phyloP scores from a whole-genome alignment of 1,140 invertebrate genomes.

The Bombus sibiricus region DNA sequence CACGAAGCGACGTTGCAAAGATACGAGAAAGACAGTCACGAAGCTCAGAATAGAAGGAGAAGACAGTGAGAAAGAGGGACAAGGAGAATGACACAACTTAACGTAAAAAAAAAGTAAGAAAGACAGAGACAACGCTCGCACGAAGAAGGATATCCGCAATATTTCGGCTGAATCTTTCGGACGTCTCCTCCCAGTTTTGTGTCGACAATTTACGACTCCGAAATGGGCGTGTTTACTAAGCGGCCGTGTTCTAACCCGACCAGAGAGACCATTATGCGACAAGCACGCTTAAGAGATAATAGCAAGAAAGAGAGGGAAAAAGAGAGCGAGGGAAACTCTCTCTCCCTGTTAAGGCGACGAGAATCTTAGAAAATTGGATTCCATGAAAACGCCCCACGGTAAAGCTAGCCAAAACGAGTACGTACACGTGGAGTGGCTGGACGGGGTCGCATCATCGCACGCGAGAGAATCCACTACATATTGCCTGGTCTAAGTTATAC shows the following conservation, averaged over 20 bases:
- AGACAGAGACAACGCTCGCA: background rate
- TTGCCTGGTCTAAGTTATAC: constrained; percentile 13
- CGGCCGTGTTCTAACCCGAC: constrained; percentile 48
- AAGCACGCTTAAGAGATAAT: constrained; percentile 65
- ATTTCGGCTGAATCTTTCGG: constrained; percentile 30
- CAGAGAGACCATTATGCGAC: constrained; percentile 53
- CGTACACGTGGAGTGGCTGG: background rate
- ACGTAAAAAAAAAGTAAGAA: background rate
- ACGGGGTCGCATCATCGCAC: constrained; percentile 12
- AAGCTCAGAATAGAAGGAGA: too few relatives aligned
- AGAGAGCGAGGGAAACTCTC: background rate
- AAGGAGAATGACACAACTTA: too few relatives aligned
- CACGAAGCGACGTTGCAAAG: background rate
- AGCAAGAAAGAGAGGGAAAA: background rate
- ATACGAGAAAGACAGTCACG: too few relatives aligned
- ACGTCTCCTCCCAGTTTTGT: constrained; percentile 17
- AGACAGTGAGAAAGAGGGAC: background rate
- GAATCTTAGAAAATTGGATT: constrained; percentile 68
- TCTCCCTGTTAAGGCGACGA: constrained; percentile 52
- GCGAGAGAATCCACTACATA: constrained; percentile 23
- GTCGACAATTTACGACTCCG: constrained; percentile 50
- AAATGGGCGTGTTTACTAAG: constrained; percentile 63
- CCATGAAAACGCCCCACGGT: constrained; percentile 46
- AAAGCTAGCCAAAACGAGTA: background rate
- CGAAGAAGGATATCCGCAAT: constrained; percentile 50